Evolutionary conservation across 2,888 invertebrate genomes (phyloP), one percentile per base, ranked within the genome.

Genomic region (Pristionchus fissidentatus): DNA sequence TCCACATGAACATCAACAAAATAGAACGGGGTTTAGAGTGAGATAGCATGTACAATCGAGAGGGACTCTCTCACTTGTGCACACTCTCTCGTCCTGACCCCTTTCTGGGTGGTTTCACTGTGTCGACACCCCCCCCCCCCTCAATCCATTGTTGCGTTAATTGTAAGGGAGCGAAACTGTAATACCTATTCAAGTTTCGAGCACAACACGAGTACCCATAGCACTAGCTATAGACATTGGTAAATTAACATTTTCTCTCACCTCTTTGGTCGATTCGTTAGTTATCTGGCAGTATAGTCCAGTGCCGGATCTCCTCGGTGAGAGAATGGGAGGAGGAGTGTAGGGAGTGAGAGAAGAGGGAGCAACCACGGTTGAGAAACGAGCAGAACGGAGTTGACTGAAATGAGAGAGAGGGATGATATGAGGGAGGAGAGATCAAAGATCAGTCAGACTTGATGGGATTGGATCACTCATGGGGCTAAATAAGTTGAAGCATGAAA

Each of bases 281-380:
- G 35, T 62, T 7, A 62, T 7, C 32, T 62, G 62, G 92, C 95
- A 94, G 92, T 95, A 97, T 3, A 98, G 94, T 0, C 98, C 98
- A 0, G 96, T 94, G 0, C 97, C 97, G 87, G 95, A 95, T 86
- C 98, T 94, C 85, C 96, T 95, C 0, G 98, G 98, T 92, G 97
- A 96, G 83, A 98, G 94, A 92, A 98, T 96, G 0, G 98, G 98
- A 43, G 96, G 96, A 22, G 98, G 97, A 0, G 97, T 98, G 93
- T 96, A 98, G 85, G 95, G 94, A 19, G 95, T 66, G 49, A 81
- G 84, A 38, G 62, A 38, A 26, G 84, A 60, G 26, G 35, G 73
- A 43, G 60, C 73, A 32, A 73, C 55, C 83, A 82, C 85, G 22
- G 77, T 52, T 3, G 77, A 77, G 32, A 77, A 19, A 75, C 87